These are phyloP conservation scores for Cettia cetti DNA, from an alignment of 2,113 vertebrate genomes.

Conservation along the genomic window DNA sequence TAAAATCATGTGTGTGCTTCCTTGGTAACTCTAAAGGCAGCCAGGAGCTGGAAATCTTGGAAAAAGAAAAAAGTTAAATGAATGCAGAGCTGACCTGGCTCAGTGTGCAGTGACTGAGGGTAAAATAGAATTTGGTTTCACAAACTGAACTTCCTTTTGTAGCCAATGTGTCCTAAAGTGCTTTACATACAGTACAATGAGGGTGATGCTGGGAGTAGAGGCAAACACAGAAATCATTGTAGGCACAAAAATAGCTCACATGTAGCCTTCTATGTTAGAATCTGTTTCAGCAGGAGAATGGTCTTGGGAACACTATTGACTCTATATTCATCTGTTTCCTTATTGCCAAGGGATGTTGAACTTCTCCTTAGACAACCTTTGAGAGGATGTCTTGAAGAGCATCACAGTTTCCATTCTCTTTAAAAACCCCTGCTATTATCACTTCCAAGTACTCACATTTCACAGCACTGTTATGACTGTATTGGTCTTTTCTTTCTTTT, in stretches of 20 bases:
- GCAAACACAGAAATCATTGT: conserved; percentile 56
- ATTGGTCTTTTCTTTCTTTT: neutral
- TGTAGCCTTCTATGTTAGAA: conserved; percentile 50
- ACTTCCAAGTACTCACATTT: neutral
- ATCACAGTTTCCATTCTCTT: neutral
- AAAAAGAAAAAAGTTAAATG: neutral
- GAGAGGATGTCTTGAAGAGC: neutral
- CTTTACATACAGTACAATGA: conserved; percentile 63
- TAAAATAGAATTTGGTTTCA: conserved; percentile 57
- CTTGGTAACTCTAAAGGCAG: neutral
- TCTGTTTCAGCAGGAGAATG: conserved; percentile 23
- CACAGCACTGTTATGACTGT: neutral
- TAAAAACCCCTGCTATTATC: neutral
- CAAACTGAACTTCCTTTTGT: conserved; percentile 57
- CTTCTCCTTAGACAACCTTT: neutral
- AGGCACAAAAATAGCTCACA: conserved; percentile 46
- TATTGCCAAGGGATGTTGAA: neutral
- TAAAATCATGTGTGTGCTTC: conserved; percentile 1
- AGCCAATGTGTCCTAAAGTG: conserved; percentile 47
- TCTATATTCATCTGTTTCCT: conserved; percentile 5
- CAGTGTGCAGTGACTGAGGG: conserved; percentile 22
- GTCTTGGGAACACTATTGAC: conserved; percentile 7
- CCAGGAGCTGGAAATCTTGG: neutral
- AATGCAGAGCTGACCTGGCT: neutral
- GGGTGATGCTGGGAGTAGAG: neutral